Evolutionary conservation across 2,888 invertebrate genomes (phyloP), one percentile per base, ranked within the genome.

Genomic region (Aleiodes alternator): DNA sequence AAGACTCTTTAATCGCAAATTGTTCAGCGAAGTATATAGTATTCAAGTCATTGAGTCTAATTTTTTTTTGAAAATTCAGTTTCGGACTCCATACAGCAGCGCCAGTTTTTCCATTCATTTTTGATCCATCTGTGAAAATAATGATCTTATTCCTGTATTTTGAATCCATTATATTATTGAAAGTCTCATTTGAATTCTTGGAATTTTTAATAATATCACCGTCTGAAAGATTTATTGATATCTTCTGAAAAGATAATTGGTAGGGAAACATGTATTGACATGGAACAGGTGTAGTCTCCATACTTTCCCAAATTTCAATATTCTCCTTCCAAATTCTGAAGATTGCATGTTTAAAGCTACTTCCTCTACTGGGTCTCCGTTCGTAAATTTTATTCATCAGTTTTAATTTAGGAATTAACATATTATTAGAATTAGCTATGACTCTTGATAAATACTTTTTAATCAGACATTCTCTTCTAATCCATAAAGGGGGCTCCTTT

Each of bases 1-100:
- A 7, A 9, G 74, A 70, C 11, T 66, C 69, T 3, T 69, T n/a
- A 14, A 80, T 70, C 1, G 78, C 78, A 8, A 48, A 56, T 48
- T 77, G 76, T 53, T 81, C 78, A 0, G 79, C 78, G 12, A 71
- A 77, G 38, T 76, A 80, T 29, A 79, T 79, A 2, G 78, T 77
- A 0, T 73, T 43, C 9, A 61, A 73, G 4, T 72, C 59, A 4
- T 43, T 16, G 2, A 59, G 38, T 64, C 75, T 23, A 55, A 69
- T 50, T 23, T 43, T 23, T 2, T 2, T 31, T 5, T n/a, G 7
- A 16, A 29, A 34, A 0, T 64, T 12, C 0, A 31, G n/a, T 11
- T 55, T 53, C 3, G 16, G 8, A 9, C 34, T 9, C 68, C 16
- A 50, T 1, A 74, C 16, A 0, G 48, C 53, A 7, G 76, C 71